These are phyloP conservation scores for Misgurnus anguillicaudatus DNA, from an alignment of 2,113 vertebrate genomes.

Conservation along the genomic window DNA sequence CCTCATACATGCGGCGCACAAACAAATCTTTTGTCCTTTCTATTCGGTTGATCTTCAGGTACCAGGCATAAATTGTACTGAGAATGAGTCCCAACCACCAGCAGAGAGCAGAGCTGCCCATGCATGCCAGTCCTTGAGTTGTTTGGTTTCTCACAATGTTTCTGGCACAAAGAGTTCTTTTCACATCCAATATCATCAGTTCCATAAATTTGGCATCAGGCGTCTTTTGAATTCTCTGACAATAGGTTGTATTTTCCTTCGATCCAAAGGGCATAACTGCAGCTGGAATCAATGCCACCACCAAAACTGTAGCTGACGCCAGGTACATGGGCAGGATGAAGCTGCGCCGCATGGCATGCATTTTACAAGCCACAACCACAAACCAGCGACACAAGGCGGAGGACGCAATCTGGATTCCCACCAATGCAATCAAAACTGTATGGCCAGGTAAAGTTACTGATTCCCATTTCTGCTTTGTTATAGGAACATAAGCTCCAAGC, in stretches of 20 bases:
- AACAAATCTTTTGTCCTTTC: slow-evolving; percentile 72
- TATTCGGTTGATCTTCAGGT: slow-evolving; percentile 63
- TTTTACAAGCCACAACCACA: slow-evolving; percentile 71
- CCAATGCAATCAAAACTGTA: slow-evolving; percentile 11
- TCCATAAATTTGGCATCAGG: slow-evolving; percentile 26
- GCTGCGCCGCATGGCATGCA: slow-evolving; percentile 68
- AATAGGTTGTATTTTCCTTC: slow-evolving; percentile 38
- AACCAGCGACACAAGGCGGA: slow-evolving; percentile 73
- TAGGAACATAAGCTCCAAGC: slow-evolving; percentile 21
- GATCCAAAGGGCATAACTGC: slow-evolving; percentile 38
- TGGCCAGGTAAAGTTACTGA: neutral
- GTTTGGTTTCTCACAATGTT: slow-evolving; percentile 32
- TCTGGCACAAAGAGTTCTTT: slow-evolving; percentile 57
- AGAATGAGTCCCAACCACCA: slow-evolving; percentile 69
- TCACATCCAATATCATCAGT: slow-evolving; percentile 56
- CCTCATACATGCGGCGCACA: slow-evolving; percentile 65
- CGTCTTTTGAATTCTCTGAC: neutral
- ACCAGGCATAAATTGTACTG: slow-evolving; percentile 67
- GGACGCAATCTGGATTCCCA: slow-evolving; percentile 66
- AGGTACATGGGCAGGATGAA: slow-evolving; percentile 70
- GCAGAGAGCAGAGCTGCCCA: slow-evolving; percentile 49
- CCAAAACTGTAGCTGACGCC: slow-evolving; percentile 63
- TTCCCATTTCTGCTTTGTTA: neutral
- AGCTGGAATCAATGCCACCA: slow-evolving; percentile 53
- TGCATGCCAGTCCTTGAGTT: slow-evolving; percentile 41